Conservation (phyloP, 2,797 vertebrate species). For the Vireo griseus region DNA sequence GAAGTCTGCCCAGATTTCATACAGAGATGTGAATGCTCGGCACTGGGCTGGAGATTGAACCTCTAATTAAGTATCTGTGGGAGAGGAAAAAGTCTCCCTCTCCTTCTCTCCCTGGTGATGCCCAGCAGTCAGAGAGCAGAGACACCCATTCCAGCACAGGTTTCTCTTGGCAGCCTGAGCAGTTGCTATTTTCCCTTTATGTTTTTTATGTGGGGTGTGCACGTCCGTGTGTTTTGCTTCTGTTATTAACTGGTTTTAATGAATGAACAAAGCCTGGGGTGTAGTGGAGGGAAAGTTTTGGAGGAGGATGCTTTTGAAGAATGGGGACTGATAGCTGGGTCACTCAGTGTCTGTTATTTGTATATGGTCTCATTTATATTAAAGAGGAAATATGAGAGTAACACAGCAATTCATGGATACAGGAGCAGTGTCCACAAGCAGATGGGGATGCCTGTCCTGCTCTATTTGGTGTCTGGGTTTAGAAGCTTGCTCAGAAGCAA, state of each 20-base stretch:
- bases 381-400: not conserved
- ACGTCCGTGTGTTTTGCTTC: not conserved
- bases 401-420: not conserved
- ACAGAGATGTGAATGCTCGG: fast-evolving
- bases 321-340: not conserved
- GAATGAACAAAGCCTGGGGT: not conserved
- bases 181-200: not conserved
- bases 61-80: not conserved
- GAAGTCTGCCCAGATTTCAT: not conserved
- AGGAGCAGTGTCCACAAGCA: not conserved
- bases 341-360: not conserved
- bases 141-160: not conserved
- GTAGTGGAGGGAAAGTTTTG: not conserved
- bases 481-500: not conserved
- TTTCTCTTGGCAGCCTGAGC: not conserved
- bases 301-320: not conserved
- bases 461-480: not conserved
- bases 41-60: not conserved
- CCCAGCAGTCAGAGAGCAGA: not conserved
- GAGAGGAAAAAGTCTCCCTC: not conserved
- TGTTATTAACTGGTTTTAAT: not conserved
- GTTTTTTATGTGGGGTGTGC: not conserved
- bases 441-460: not conserved
- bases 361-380: not conserved
- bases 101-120: not conserved